Conservation (phyloP, 2,113 vertebrate genomes). For the Herpetotheres cachinnans region DNA sequence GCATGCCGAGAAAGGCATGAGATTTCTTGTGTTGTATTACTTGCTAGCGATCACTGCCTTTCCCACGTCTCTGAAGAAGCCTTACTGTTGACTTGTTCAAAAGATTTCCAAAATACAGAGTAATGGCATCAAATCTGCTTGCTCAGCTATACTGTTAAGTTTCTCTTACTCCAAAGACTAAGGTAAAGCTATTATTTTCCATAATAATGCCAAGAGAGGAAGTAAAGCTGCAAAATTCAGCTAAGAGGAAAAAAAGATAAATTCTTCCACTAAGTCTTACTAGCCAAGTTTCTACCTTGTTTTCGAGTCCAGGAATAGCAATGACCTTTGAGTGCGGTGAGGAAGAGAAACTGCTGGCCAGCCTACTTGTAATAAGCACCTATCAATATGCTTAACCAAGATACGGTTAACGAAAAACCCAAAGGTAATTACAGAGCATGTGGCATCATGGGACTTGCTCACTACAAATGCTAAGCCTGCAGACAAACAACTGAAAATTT, state of each 20-base stretch:
- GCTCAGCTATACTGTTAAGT: background rate
- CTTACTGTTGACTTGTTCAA: background rate
- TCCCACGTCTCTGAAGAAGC: background rate
- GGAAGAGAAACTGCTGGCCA: background rate
- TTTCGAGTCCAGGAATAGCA: constrained; percentile 42
- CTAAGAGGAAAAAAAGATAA: background rate
- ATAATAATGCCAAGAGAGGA: background rate
- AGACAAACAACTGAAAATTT: background rate
- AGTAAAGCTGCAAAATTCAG: background rate
- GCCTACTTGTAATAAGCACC: constrained; percentile 9
- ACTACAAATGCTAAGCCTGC: background rate
- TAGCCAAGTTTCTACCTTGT: constrained; percentile 23
- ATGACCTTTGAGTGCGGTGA: constrained; percentile 10
- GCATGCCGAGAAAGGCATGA: background rate
- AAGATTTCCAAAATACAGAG: background rate
- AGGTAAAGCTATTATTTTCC: background rate
- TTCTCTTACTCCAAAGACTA: background rate
- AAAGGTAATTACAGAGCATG: background rate
- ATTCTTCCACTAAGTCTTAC: background rate
- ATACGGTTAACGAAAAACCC: constrained; percentile 13
- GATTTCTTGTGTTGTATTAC: background rate
- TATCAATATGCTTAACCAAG: background rate
- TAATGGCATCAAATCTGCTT: background rate
- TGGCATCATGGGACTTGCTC: background rate
- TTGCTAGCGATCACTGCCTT: background rate